phyloP scores from a whole-genome alignment of 2,888 invertebrate genomes.

The Sceliomorpha sp. region DNA sequence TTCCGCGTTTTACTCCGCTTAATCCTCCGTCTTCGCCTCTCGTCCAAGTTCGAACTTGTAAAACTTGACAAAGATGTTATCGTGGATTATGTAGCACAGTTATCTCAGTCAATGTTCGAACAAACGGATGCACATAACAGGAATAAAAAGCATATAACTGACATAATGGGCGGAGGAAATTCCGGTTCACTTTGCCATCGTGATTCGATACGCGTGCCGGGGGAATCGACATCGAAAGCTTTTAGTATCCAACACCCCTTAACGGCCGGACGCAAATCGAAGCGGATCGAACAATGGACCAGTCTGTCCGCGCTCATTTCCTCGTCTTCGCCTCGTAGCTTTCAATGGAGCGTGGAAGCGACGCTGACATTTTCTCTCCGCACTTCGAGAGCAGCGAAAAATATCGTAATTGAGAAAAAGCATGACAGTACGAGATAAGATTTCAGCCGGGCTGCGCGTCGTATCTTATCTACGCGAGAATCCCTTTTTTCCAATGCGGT shows the following conservation, averaged over 20 bases:
- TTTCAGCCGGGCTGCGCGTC: too few species aligned
- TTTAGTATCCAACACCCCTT: slow-evolving; percentile 57
- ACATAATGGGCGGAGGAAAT: slow-evolving; percentile 46
- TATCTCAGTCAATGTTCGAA: too few species aligned
- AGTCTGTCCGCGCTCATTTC: slow-evolving; percentile 56
- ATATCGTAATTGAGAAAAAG: slow-evolving; percentile 19
- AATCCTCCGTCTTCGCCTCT: too few species aligned
- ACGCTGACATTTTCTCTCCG: slow-evolving; percentile 41
- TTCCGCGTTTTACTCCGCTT: too few species aligned
- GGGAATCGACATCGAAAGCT: slow-evolving; percentile 57
- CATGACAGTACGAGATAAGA: too few species aligned
- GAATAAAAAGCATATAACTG: slow-evolving; percentile 46
- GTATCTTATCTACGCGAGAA: too few species aligned
- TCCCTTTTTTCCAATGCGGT: slow-evolving; percentile 1
- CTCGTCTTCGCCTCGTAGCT: slow-evolving; percentile 58
- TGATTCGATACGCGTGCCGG: slow-evolving; percentile 56
- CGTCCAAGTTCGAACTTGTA: too few species aligned
- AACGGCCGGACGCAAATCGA: slow-evolving; percentile 62
- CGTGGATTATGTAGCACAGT: too few species aligned
- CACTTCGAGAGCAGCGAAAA: slow-evolving; percentile 27
- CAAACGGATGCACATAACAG: slow-evolving; percentile 38
- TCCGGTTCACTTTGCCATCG: slow-evolving; percentile 48
- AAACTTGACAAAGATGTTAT: too few species aligned
- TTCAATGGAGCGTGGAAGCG: slow-evolving; percentile 60
- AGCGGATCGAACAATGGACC: slow-evolving; percentile 63